phyloP scores from a whole-genome alignment of 2,888 invertebrate species.

The Scaptomyza cyrtandrae region DNA sequence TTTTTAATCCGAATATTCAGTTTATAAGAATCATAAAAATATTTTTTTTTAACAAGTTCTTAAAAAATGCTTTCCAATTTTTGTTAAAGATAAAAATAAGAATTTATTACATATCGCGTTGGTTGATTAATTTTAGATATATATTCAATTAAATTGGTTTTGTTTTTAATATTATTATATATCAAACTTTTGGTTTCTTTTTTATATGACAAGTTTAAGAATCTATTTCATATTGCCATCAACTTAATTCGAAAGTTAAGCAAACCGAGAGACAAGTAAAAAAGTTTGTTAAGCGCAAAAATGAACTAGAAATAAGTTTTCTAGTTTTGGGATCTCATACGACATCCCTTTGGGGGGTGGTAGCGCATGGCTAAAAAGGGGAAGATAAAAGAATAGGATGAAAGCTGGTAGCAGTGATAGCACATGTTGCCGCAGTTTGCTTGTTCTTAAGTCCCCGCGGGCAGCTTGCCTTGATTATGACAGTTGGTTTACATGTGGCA shows the following conservation, averaged over 20 bases:
- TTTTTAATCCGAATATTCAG: no score
- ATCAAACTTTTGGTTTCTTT: neutral
- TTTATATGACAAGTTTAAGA: neutral
- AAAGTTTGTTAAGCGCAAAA: constrained; percentile 8
- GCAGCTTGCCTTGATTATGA: constrained; percentile 75
- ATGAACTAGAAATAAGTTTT: constrained; percentile 32
- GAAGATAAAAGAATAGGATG: neutral
- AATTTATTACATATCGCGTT: no score
- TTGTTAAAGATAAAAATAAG: no score
- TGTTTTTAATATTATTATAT: neutral
- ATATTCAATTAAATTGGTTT: neutral
- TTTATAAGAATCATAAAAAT: no score
- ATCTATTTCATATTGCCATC: neutral
- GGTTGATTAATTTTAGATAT: no score
- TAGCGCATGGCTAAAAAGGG: neutral
- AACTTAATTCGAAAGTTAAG: constrained; percentile 6
- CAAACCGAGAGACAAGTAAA: constrained; percentile 5
- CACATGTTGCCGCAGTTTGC: constrained; percentile 57
- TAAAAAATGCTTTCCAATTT: no score
- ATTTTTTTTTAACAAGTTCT: no score
- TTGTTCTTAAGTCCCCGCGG: constrained; percentile 60
- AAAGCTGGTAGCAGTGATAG: constrained; percentile 32
- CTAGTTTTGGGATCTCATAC: constrained; percentile 20
- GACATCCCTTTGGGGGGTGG: constrained; percentile 20
- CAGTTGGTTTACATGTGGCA: constrained; percentile 67